These are phyloP conservation scores for Olivierus martensii DNA, from an alignment of 1,140 invertebrate genomes.

Conservation along the genomic window DNA sequence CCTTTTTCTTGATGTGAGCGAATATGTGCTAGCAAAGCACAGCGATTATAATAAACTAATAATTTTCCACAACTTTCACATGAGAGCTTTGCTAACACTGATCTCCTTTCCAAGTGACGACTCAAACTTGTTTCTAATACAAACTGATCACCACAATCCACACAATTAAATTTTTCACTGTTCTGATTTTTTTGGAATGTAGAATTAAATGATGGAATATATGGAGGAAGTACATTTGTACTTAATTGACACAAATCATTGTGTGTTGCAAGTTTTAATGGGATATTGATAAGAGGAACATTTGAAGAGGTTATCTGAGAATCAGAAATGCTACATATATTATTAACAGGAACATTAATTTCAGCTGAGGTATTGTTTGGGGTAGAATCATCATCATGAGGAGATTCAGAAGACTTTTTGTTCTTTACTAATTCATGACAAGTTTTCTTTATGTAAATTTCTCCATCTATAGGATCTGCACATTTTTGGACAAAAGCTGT, in stretches of 20 bases:
- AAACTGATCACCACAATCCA: constrained; percentile 26
- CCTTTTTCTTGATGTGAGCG: constrained; percentile 13
- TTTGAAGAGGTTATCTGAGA: too few species aligned
- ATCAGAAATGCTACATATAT: too few species aligned
- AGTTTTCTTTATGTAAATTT: too few species aligned
- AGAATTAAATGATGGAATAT: background rate
- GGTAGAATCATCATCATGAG: too few species aligned
- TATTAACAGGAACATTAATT: too few species aligned
- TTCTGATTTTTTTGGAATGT: background rate
- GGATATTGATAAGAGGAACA: too few species aligned
- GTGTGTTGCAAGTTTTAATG: too few species aligned
- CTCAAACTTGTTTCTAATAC: constrained; percentile 21
- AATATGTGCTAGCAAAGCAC: constrained; percentile 8
- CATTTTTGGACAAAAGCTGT: too few species aligned
- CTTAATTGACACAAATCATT: constrained; percentile 5
- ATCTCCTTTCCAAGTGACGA: constrained; percentile 21
- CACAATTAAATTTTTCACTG: constrained; percentile 19
- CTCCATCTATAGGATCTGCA: too few species aligned
- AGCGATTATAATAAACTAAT: constrained; percentile 25
- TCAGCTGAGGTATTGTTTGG: too few species aligned
- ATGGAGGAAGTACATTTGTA: constrained; percentile 17
- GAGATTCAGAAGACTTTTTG: too few species aligned
- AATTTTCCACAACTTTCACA: constrained; percentile 23
- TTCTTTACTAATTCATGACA: too few species aligned
- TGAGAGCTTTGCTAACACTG: constrained; percentile 23